Conservation (phyloP, 2,888 invertebrate species). For the Andrena fulva region DNA sequence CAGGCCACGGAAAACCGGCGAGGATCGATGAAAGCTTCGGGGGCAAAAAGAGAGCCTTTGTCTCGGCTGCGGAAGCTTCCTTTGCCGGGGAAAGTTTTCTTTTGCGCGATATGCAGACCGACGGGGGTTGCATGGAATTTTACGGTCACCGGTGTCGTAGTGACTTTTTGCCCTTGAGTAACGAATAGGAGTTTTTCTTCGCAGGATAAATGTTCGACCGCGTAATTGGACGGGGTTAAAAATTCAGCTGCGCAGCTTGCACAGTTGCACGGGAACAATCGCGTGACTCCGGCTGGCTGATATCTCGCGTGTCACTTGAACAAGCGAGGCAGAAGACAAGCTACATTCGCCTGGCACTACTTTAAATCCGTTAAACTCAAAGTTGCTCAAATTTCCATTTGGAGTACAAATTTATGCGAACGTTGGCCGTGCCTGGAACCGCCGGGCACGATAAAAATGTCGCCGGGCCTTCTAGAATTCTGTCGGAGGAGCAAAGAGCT, state of each 20-base stretch:
- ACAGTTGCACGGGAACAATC: neutral
- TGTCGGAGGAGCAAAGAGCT: constrained; percentile 8
- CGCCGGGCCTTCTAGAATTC: constrained; percentile 2
- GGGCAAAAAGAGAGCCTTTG: constrained; percentile 37
- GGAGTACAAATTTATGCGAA: constrained; percentile 9
- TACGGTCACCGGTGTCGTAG: neutral
- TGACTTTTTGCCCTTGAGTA: neutral
- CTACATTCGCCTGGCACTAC: too few relatives aligned
- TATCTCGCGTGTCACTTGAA: neutral
- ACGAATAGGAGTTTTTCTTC: constrained; percentile 16
- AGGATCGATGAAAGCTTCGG: constrained; percentile 47
- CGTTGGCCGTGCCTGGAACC: constrained; percentile 12
- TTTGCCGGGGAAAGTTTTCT: constrained; percentile 3
- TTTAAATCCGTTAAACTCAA: neutral
- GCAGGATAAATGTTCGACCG: neutral
- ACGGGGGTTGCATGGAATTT: constrained; percentile 2
- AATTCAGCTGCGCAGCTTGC: constrained; percentile 5
- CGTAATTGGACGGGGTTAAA: neutral
- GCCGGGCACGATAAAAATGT: constrained; percentile 46
- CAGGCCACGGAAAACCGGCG: constrained; percentile 29
- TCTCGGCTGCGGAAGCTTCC: constrained; percentile 10
- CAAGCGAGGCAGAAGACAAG: too few relatives aligned
- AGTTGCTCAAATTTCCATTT: neutral
- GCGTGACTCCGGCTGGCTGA: neutral
- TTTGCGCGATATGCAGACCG: neutral